Evolutionary conservation across 2,113 vertebrate species (phyloP), one percentile per base, ranked within the genome.

Genomic region (Dasyornis broadbenti): DNA sequence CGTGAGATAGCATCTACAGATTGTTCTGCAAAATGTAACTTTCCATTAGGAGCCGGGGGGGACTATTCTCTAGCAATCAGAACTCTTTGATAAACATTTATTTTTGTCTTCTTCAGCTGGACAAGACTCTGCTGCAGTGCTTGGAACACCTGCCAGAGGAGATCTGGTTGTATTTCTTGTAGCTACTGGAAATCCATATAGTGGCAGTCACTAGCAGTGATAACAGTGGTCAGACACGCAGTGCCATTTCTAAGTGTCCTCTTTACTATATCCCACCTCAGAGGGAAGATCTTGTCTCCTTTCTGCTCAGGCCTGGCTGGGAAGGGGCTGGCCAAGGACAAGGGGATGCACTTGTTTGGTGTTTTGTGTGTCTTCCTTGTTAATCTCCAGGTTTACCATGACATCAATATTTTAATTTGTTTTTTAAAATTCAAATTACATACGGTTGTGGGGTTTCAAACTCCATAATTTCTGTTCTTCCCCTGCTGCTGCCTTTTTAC

Each of bases 11-110:
- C 76, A 95, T 90, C 40, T 80, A 76, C 16, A 90, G 87, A 96
- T 94, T 92, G 90, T 94, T 94, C 86, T 64, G n/a, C 81, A 97
- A 97, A 97, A 95, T 70, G 76, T 91, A 72, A 95, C 90, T 85
- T 96, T 88, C 86, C 86, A 94, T 96, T 96, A 93, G 92, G 82
- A 94, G 61, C 68, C 2, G 0, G 69, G 33, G 37, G 33, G 49
- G 64, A 86, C 52, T 65, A 88, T 73, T 72, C 52, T 91, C 56
- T 59, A 93, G 68, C 88, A 96, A 95, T 82, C 61, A 96, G 83
- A 90, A 89, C 59, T 54, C 59, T 92, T 94, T 92, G 70, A 90
- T 95, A 94, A 89, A 88, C 60, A 31, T 70, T 95, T 89, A 10
- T 44, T 95, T 97, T 94, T 84, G 27, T 39, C 64, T 86, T 83